A percentile compares a stretch with the other conserved stretches of the same genome.
Conservation (phyloP, 1,140 invertebrate genomes). For the Samia ricini region DNA sequence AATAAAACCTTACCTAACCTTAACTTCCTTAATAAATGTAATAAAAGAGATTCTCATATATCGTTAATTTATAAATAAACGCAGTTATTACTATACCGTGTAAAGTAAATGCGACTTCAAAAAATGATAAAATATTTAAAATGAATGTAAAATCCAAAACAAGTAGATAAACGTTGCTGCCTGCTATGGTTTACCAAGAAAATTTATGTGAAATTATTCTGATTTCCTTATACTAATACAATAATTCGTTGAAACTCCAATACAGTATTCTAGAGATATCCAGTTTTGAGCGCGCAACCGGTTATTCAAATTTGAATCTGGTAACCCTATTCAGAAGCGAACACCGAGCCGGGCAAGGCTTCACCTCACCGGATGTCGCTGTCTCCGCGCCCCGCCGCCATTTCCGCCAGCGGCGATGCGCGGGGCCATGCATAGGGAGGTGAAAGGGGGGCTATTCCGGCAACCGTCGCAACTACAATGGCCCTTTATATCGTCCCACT, state of each 20-base stretch:
- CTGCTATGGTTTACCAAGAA: too few relatives aligned
- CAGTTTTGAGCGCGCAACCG: constrained; percentile 37
- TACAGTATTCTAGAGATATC: constrained; percentile 26
- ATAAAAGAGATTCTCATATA: too few relatives aligned
- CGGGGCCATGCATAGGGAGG: constrained; percentile 15
- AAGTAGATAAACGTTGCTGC: too few relatives aligned
- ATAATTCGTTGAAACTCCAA: neutral
- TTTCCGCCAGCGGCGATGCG: constrained; percentile 38
- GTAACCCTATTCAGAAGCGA: neutral
- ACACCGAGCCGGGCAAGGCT: constrained; percentile 28
- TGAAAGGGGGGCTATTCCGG: constrained; percentile 39
- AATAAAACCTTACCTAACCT: too few relatives aligned
- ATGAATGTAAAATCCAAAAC: too few relatives aligned
- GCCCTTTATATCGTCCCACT: constrained; percentile 66
- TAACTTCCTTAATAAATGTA: too few relatives aligned
- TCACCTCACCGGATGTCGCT: constrained; percentile 60
- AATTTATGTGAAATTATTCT: too few relatives aligned
- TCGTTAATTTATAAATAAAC: too few relatives aligned
- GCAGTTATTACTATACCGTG: too few relatives aligned
- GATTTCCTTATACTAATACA: too few relatives aligned
- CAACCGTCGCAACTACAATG: constrained; percentile 55
- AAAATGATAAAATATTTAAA: too few relatives aligned
- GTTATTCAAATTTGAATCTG: neutral
- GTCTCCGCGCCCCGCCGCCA: constrained; percentile 70
- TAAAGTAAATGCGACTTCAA: too few relatives aligned